Conservation (phyloP, 1,140 invertebrate genomes). For the Schlechtendalia chinensis region DNA sequence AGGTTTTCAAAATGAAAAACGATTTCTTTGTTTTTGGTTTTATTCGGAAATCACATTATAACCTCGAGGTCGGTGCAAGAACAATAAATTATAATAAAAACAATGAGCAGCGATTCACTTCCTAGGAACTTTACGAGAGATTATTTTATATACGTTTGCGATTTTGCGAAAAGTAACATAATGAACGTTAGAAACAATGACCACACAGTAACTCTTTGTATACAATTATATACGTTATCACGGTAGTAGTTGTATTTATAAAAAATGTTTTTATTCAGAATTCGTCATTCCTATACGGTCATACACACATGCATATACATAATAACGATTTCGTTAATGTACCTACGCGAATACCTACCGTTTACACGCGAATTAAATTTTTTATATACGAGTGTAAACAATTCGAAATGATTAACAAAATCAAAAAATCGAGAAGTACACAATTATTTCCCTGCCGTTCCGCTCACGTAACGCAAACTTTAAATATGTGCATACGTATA, state of each 20-base stretch:
- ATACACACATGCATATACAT: too few species aligned
- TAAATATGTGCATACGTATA: too few species aligned
- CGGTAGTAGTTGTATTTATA: not conserved
- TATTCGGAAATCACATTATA: not conserved
- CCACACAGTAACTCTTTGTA: not conserved
- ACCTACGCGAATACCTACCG: too few species aligned
- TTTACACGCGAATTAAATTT: too few species aligned
- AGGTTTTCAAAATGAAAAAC: not conserved
- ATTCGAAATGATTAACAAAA: too few species aligned
- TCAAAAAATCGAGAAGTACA: too few species aligned
- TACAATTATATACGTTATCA: conserved; percentile 18
- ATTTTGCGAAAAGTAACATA: conserved; percentile 14
- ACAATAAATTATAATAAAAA: conserved; percentile 3
- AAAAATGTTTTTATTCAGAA: not conserved
- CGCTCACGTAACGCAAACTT: too few species aligned
- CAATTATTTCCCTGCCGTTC: too few species aligned
- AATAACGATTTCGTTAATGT: too few species aligned
- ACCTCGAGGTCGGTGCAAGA: not conserved
- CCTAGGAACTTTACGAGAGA: not conserved
- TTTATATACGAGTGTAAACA: too few species aligned
- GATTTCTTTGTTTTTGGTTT: not conserved
- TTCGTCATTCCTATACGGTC: too few species aligned
- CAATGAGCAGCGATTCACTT: conserved; percentile 16
- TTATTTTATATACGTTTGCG: not conserved
- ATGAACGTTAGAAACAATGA: conserved; percentile 8